Evolutionary conservation across 2,797 vertebrate species (phyloP).

Genomic region (Poliocrania exsul): DNA sequence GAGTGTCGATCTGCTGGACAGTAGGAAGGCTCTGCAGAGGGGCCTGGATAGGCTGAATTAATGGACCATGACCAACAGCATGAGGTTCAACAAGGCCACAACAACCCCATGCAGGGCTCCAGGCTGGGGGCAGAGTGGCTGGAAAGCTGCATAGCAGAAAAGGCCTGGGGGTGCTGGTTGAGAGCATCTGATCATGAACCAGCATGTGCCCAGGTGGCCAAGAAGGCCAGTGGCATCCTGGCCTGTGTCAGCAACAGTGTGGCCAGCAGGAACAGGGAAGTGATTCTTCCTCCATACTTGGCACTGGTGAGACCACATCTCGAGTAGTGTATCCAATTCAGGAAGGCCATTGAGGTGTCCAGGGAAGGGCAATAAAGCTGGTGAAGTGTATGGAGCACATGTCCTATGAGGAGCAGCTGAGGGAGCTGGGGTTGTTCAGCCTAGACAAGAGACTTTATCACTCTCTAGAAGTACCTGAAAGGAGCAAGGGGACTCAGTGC

Average conservation of each 20-base stretch:
- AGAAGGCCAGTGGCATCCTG: neutral
- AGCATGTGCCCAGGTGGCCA: neutral
- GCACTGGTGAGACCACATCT: neutral
- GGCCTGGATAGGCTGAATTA: neutral
- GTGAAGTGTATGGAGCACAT: neutral
- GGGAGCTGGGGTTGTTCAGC: neutral
- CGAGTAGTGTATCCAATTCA: neutral
- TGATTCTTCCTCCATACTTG: neutral
- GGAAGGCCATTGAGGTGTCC: neutral
- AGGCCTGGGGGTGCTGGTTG: neutral
- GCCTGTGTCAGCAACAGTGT: neutral
- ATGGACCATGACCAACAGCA: neutral
- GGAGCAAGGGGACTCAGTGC: neutral
- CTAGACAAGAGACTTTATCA: neutral
- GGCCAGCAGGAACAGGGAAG: neutral
- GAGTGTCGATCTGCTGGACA: neutral
- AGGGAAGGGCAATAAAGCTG: neutral
- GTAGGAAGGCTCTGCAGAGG: neutral
- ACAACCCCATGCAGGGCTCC: neutral
- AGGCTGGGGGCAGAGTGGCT: neutral
- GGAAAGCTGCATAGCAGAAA: neutral
- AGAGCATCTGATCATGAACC: neutral
- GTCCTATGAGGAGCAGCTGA: neutral
- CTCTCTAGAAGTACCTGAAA: neutral
- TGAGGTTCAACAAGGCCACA: neutral